Evolutionary conservation across 2,797 vertebrate genomes (phyloP), one percentile per base, ranked within the genome.

Genomic region (Falco novaeseelandiae): DNA sequence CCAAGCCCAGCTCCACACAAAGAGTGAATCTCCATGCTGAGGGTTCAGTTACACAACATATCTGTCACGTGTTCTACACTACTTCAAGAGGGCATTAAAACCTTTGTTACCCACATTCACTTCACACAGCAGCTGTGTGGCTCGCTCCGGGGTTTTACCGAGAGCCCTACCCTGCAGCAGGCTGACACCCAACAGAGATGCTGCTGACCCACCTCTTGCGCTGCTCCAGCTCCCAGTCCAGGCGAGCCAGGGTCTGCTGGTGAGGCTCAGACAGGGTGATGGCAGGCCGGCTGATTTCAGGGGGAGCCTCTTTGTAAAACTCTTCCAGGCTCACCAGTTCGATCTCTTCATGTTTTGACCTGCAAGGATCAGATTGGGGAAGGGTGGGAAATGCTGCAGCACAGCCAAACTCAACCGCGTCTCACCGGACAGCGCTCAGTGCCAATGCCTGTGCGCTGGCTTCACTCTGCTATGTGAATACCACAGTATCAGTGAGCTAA

Each of bases 221-320:
- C 97, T 99, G 99, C 90, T 99, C 99, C 69, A 99, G 98, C 96
- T 99, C 99, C 99, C 99, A 99, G 98, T 99, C 99, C 44, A 99
- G 98, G 34, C 99, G 99, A 7, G 99, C 99, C 81, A 99, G 97
- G 6, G 99, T 99, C 95, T 99, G 99, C 93, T 99, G 99, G 95
- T 99, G 99, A 32, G 98, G 98, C 96, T 99, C 99, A 1, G 85
- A 98, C 80, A 98, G 98, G 23, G 99, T 99, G 95, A 99, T 97
- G 4, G 98, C 97, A 9, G 98, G 98, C 14, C 99, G 99, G 96
- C 99, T 99, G 93, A 99, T 99, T 22, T 99, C 99, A 1, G 97
- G 36, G 5, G 99, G 99, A 0, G 99, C 99, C 14, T 99, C 99
- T 51, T 97, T 92, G 96, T 99, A 99, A 98, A 99, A 99, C 87